phyloP scores from a whole-genome alignment of 2,113 vertebrate genomes.

The Hemichromis elongatus region DNA sequence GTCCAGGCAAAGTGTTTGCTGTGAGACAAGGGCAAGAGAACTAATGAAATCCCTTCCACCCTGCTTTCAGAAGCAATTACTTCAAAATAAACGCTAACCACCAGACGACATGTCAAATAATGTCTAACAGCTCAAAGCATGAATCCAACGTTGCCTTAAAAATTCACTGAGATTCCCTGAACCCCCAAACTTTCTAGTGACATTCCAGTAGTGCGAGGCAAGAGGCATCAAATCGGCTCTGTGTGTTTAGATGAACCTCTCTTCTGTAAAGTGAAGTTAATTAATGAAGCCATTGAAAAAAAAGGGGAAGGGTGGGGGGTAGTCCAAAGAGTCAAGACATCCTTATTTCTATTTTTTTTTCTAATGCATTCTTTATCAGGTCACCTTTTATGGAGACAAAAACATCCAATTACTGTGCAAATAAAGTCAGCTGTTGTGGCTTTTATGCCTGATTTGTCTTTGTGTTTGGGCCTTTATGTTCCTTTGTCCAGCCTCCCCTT shows the following conservation, averaged over 20 bases:
- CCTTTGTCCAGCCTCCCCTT: constrained; percentile 23
- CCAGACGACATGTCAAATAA: neutral
- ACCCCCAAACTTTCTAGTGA: constrained; percentile 7
- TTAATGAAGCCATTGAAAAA: constrained; percentile 13
- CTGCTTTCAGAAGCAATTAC: constrained; percentile 24
- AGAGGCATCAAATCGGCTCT: constrained; percentile 4
- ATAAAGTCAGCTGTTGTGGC: constrained; percentile 21
- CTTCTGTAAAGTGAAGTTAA: constrained; percentile 30
- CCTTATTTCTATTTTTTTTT: constrained; percentile 33
- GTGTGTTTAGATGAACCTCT: constrained; percentile 29
- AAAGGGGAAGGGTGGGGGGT: neutral
- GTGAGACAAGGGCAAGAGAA: constrained; percentile 5
- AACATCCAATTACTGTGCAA: constrained; percentile 56
- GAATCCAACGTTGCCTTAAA: neutral
- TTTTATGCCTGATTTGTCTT: constrained; percentile 44
- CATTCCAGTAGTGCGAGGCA: neutral
- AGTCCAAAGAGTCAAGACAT: neutral
- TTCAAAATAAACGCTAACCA: constrained; percentile 20
- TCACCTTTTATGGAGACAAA: constrained; percentile 31
- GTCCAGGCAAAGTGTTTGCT: constrained; percentile 41
- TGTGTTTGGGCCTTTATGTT: constrained; percentile 3
- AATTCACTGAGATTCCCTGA: neutral
- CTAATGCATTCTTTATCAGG: constrained; percentile 30
- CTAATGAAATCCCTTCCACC: constrained; percentile 10
- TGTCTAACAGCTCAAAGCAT: neutral